Evolutionary conservation across 2,888 invertebrate species (phyloP), one percentile per base, ranked within the genome.

Genomic region (Thymelicus sylvestris): DNA sequence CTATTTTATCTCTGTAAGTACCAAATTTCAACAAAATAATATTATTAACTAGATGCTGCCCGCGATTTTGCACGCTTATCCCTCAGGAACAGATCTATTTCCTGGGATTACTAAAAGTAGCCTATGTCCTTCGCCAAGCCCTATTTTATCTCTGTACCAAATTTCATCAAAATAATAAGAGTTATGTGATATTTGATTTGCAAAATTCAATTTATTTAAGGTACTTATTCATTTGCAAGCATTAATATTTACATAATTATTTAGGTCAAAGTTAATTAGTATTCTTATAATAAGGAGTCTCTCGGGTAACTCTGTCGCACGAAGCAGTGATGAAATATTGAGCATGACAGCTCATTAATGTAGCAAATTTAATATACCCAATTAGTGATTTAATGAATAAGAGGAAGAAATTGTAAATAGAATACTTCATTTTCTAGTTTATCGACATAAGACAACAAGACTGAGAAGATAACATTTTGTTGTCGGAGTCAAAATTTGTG

Each of bases 251-350:
- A 52, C 50, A 8, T 19, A 52, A 52, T 19, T 7, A 52, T 52
- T 52, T 52, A 52, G 50, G 8, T 52, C 15, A 52, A 7, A 52
- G 50, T 7, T 52, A 52, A 52, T 52, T 52, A 52, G 15, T 52
- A 52, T 52, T 52, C 50, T 52, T 15, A 15, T 15, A 52, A 15
- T 15, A 52, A 52, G 7, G 7, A 52, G 15, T 52, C 50, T 19
- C 15, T 19, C 1, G 50, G 50, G 50, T 52, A 15, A 3, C 5
- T 15, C 50, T 52, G 50, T 7, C 44, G 44, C 44, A 52, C 8
- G 6, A 19, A 52, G 0, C 50, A 15, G 15, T 52, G 50, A 52
- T 8, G 48, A 48, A 48, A 48, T 48, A n/a, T n/a, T 47, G 47
- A 47, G 48, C 48, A 48, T 48, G 48, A 44, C 44, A 7, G 48